phyloP scores from a whole-genome alignment of 2,888 invertebrate species.

The Drosophila ochracea region DNA sequence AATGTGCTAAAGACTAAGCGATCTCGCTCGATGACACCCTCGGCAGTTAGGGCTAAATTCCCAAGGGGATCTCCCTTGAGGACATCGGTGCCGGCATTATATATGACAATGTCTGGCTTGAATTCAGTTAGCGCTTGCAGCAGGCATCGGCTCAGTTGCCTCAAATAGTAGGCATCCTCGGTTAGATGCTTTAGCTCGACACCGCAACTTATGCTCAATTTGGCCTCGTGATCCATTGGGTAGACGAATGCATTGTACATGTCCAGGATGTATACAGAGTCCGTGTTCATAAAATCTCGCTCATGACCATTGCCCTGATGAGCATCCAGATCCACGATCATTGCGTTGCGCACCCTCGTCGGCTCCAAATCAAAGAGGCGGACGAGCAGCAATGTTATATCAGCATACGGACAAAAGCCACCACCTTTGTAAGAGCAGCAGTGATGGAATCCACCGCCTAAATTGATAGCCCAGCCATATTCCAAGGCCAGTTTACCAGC shows the following conservation, averaged over 20 bases:
- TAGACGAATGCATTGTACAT: slow-evolving; percentile 93
- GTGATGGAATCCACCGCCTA: slow-evolving; percentile 96
- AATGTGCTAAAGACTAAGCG: slow-evolving; percentile 92
- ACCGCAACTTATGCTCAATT: slow-evolving; percentile 89
- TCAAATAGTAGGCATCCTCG: slow-evolving; percentile 90
- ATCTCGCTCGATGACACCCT: slow-evolving; percentile 94
- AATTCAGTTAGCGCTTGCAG: slow-evolving; percentile 90
- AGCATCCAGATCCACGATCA: slow-evolving; percentile 96
- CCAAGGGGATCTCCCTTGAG: slow-evolving; percentile 92
- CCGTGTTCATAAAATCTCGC: slow-evolving; percentile 90
- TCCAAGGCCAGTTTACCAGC: slow-evolving; percentile 93
- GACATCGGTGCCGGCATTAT: slow-evolving; percentile 97
- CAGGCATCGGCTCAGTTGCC: slow-evolving; percentile 89
- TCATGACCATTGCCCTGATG: slow-evolving; percentile 97
- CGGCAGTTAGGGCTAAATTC: slow-evolving; percentile 88
- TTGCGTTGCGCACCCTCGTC: slow-evolving; percentile 87
- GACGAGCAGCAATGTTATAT: slow-evolving; percentile 92
- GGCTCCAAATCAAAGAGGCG: slow-evolving; percentile 88
- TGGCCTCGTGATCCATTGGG: slow-evolving; percentile 91
- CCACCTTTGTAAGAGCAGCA: slow-evolving; percentile 91
- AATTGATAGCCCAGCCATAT: slow-evolving; percentile 94
- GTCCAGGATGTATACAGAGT: slow-evolving; percentile 94
- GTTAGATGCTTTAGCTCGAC: slow-evolving; percentile 89
- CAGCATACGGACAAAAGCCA: slow-evolving; percentile 96
- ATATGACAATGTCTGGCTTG: slow-evolving; percentile 92